phyloP scores from a whole-genome alignment of 2,888 invertebrate species.

The Pyrrhia umbra region DNA sequence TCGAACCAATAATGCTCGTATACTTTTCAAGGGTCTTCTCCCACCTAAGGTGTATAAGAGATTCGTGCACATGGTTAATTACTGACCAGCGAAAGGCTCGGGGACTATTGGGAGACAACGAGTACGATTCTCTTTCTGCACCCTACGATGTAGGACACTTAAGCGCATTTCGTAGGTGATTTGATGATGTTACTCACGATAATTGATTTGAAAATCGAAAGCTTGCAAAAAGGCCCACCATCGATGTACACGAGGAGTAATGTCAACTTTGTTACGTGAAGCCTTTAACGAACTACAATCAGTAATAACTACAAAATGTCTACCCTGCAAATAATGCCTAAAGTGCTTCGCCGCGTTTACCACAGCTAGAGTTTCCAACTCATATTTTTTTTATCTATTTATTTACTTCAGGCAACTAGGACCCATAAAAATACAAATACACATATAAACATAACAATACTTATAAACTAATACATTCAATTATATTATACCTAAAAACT shows the following conservation, averaged over 20 bases:
- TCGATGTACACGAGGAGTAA: too few species aligned
- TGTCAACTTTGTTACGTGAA: neutral
- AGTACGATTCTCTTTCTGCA: slow-evolving; percentile 25
- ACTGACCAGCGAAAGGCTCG: slow-evolving; percentile 61
- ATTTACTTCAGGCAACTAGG: too few species aligned
- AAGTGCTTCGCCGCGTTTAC: slow-evolving; percentile 10
- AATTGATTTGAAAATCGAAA: slow-evolving; percentile 5
- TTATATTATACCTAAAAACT: too few species aligned
- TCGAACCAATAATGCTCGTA: slow-evolving; percentile 68
- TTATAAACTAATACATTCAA: too few species aligned
- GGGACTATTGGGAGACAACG: slow-evolving; percentile 57
- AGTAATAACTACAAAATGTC: slow-evolving; percentile 2
- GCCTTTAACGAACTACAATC: slow-evolving; percentile 16
- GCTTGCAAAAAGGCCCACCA: slow-evolving; percentile 13
- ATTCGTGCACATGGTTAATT: slow-evolving; percentile 61
- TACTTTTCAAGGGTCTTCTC: slow-evolving; percentile 59
- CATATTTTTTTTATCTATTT: too few species aligned
- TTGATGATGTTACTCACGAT: neutral
- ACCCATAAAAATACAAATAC: too few species aligned
- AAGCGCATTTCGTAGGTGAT: slow-evolving; percentile 19
- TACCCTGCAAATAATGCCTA: neutral
- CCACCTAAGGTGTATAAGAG: slow-evolving; percentile 58
- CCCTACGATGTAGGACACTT: slow-evolving; percentile 12
- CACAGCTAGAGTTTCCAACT: slow-evolving; percentile 5
- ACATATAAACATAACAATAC: too few species aligned